Conservation (phyloP, 2,113 vertebrate genomes). For the Bubo scandiacus region DNA sequence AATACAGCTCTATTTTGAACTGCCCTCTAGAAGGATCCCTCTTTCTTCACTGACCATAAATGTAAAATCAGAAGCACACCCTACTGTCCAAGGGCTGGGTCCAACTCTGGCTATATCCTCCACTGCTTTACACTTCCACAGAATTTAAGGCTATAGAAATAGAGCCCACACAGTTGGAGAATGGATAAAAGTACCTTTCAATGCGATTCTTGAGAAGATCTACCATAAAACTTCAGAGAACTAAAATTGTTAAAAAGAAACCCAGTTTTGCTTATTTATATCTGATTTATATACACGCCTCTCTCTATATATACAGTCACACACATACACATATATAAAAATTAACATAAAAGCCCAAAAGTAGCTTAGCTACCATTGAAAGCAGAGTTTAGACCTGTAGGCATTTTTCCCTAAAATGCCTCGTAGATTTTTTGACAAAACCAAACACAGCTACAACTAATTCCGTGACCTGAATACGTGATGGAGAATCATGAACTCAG, state of each 20-base stretch:
- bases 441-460: background rate
- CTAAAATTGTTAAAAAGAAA: background rate
- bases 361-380: background rate
- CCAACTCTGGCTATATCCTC: background rate
- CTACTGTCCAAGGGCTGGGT: accelerated
- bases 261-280: background rate
- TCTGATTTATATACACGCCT: background rate
- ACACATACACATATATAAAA: background rate
- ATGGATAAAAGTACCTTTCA: background rate
- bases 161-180: background rate
- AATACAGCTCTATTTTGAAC: background rate
- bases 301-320: background rate
- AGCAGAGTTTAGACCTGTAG: background rate
- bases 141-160: background rate
- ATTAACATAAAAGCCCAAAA: background rate
- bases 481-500: accelerated
- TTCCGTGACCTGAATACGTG: accelerated
- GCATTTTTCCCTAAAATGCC: background rate
- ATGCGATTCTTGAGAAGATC: background rate
- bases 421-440: background rate
- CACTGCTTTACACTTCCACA: background rate
- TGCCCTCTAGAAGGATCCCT: background rate
- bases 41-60: background rate
- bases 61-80: background rate
- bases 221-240: background rate